Evolutionary conservation across 2,888 invertebrate genomes (phyloP), one percentile per base, ranked within the genome.

Genomic region (Poecilobothrus nobilitatus): DNA sequence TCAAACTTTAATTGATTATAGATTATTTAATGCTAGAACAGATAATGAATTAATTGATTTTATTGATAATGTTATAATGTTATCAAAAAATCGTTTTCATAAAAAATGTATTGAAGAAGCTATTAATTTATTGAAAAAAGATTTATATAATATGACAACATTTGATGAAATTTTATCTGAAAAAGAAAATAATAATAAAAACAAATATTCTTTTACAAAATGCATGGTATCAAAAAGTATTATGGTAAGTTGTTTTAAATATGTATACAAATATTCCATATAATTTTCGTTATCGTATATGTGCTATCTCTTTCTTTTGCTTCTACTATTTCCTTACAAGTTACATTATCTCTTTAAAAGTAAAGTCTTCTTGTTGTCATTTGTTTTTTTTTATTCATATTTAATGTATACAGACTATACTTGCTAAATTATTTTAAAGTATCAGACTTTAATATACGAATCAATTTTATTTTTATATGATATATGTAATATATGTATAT

Each of bases 51-150:
- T 94, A 66, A 78, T 88, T 1, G 85, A 88, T 62, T 94, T 91
- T 77, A 86, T 89, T 2, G 84, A 87, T 33, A 88, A 92, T 78
- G 87, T 93, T 69, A 90, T 93, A 77, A 83, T 86, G 8, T 81
- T 91, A 41, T 94, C 91, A 80, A 88, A 91, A 44, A 87, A 90
- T 76, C 91, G 91, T 75, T 88, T 91, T 68, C 90, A 91, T 73
- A 86, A 88, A 75, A 86, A 88, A 73, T 88, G 91, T 72, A 79
- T 91, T 68, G 86, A 86, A 68, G 84, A 83, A 67, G 92, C 94
- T 0, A 84, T 89, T 61, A 83, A 81, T 70, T 87, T 94, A 65
- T 92, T 94, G 88, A 86, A 88, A 68, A 90, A 91, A 76, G 92
- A 94, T 80, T 84, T 95, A 68, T 92, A 94, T 78, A 86, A 88